Conservation (phyloP, 1,140 invertebrate genomes). For the Drosophila sucinea region DNA sequence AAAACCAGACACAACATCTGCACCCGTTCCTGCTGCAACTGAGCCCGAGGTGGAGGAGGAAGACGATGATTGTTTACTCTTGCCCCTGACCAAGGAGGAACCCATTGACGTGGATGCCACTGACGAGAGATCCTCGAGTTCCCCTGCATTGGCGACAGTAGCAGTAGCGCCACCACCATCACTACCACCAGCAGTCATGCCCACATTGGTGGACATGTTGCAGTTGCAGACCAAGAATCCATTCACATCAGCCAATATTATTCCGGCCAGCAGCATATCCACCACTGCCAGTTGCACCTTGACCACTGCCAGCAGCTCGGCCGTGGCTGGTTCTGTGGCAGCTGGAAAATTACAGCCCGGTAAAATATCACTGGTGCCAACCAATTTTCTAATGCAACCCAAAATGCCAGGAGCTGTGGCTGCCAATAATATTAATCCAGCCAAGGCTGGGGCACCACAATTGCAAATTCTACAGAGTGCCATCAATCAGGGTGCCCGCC, state of each 20-base stretch:
- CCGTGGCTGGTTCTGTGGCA: constrained; percentile 15
- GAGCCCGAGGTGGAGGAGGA: constrained; percentile 62
- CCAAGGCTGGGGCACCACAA: constrained; percentile 39
- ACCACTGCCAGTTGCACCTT: constrained; percentile 29
- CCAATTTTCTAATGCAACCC: constrained; percentile 79
- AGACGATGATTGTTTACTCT: constrained; percentile 67
- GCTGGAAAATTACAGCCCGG: constrained; percentile 48
- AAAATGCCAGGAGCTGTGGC: constrained; percentile 43
- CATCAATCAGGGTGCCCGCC: constrained; percentile 63
- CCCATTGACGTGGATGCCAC: constrained; percentile 81
- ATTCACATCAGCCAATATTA: constrained; percentile 63
- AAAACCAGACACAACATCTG: constrained; percentile 31
- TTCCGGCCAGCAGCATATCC: constrained; percentile 57
- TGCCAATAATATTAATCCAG: neutral
- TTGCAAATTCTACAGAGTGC: constrained; percentile 67
- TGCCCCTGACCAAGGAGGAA: constrained; percentile 72
- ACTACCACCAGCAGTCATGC: constrained; percentile 24
- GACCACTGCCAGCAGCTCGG: constrained; percentile 21
- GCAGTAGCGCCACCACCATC: neutral
- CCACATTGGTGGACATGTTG: constrained; percentile 64
- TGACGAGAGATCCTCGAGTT: constrained; percentile 37
- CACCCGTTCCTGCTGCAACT: constrained; percentile 2
- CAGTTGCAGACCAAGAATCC: constrained; percentile 58
- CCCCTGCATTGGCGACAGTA: neutral
- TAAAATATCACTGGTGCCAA: constrained; percentile 80